Evolutionary conservation across 2,888 invertebrate genomes (phyloP).

Genomic region (Lathronympha strigana): DNA sequence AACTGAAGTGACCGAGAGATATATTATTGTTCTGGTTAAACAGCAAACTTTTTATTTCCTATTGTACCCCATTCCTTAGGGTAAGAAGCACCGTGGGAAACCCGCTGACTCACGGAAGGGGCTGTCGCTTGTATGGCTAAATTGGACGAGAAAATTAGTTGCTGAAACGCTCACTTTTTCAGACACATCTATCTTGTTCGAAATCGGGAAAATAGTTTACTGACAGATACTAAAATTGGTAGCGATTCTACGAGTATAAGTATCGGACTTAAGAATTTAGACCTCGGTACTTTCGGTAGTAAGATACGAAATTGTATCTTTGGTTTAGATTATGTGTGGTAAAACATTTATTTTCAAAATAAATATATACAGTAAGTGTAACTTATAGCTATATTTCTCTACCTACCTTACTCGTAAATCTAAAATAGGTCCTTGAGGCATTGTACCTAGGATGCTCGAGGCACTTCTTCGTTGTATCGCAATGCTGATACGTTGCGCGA

Average conservation of each 20-base stretch:
- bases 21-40: no score
- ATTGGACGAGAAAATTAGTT: slow-evolving; percentile 41
- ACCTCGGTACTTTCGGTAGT: not conserved
- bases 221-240: not conserved
- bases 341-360: no score
- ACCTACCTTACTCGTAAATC: no score
- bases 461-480: no score
- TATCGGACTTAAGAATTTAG: not conserved
- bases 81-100: not conserved
- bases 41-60: not conserved
- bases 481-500: no score
- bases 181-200: slow-evolving; percentile 36
- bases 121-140: slow-evolving; percentile 16
- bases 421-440: no score
- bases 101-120: slow-evolving; percentile 32
- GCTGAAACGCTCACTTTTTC: slow-evolving; percentile 37
- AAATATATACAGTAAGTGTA: no score
- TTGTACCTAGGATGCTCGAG: no score
- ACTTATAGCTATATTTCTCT: no score
- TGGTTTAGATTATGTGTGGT: no score
- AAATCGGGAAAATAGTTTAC: slow-evolving; percentile 17
- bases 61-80: not conserved
- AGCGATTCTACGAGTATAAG: not conserved
- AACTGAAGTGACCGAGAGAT: no score
- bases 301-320: not conserved